A percentile compares a stretch with the other conserved stretches of the same genome.
phyloP scores from a whole-genome alignment of 2,888 invertebrate species.

The Gymnosoma rotundatum region DNA sequence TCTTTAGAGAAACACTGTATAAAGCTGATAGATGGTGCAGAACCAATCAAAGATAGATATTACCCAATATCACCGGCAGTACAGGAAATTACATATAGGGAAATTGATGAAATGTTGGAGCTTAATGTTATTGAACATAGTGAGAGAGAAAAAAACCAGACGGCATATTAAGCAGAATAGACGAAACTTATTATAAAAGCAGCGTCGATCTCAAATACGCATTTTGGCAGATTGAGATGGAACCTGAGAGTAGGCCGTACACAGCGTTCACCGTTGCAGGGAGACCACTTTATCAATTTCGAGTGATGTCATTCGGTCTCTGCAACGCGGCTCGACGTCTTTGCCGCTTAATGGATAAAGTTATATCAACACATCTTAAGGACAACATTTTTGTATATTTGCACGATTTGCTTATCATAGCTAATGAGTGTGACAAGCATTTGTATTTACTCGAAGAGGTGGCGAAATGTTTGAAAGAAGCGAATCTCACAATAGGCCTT shows the following conservation, averaged over 20 bases:
- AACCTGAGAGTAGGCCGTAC: constrained; percentile 39
- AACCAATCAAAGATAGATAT: background rate
- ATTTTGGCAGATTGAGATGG: constrained; percentile 38
- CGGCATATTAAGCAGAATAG: background rate
- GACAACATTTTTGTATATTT: constrained; percentile 58
- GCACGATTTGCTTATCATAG: constrained; percentile 50
- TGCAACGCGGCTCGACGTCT: constrained; percentile 57
- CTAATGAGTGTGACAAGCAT: background rate
- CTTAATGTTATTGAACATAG: background rate
- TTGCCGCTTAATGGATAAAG: constrained; percentile 63
- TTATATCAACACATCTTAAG: constrained; percentile 39
- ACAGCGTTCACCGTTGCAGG: constrained; percentile 56
- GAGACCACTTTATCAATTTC: constrained; percentile 62
- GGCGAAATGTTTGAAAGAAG: background rate
- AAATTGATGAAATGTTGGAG: background rate
- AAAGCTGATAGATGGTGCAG: background rate
- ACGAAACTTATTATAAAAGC: constrained; percentile 37
- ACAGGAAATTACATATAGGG: background rate
- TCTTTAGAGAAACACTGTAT: background rate
- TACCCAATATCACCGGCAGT: constrained; percentile 5
- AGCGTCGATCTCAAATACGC: constrained; percentile 56
- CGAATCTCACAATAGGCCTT: no score
- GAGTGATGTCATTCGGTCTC: constrained; percentile 2
- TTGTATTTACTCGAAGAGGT: background rate
- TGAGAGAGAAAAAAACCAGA: background rate